Base-by-base conservation (phyloP, 2,113 vertebrate species). In the Catharus fuscescens region DNA sequence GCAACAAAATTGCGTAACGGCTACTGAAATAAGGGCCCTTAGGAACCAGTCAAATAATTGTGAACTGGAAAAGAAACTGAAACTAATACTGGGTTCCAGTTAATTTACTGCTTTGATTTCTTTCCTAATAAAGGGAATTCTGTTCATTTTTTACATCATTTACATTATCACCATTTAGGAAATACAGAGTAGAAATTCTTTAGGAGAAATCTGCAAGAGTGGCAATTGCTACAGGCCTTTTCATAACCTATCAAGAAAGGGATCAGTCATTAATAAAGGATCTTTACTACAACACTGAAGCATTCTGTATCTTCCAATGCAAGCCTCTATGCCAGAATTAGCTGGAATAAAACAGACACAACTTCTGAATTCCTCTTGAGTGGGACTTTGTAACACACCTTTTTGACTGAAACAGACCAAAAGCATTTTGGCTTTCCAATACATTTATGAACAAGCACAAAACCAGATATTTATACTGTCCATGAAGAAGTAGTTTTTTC, bases 1-100 rank as follows among this genome's bases (percentile, higher is more conserved):
- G 15, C 8, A 79, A 62, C 2, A 66, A 34, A 88, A 88, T 52
- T 47, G 10, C 25, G 44, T 81, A 69, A 72, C 0, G 0, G 7
- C 6, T 60, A 42, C 8, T 52, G 12, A 62, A 71, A 32, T 32
- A 64, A 71, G 26, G 69, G 40, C 5, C 29, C 44, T 64, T 40
- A 90, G 73, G 31, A 77, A 36, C 10, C 31, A 59, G 56, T 8
- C 6, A 78, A 40, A 21, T 56, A 88, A 56, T 4, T 10, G 34
- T 8, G 6, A 85, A 66, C 26, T 59, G 31, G 36, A 64, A 79
- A 64, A 88, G 26, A 82, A 38, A 60, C 8, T 25, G 66, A 85
- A 64, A 24, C 12, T 48, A 67, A 52, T 29, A 36, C 4, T 1
- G 0, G 15, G 7, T 17, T 71, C 47, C 10, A 47, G 23, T 42